Evolutionary conservation across 2,797 vertebrate species (phyloP), one percentile per base, ranked within the genome.

Genomic region (Crypturellus tataupa): DNA sequence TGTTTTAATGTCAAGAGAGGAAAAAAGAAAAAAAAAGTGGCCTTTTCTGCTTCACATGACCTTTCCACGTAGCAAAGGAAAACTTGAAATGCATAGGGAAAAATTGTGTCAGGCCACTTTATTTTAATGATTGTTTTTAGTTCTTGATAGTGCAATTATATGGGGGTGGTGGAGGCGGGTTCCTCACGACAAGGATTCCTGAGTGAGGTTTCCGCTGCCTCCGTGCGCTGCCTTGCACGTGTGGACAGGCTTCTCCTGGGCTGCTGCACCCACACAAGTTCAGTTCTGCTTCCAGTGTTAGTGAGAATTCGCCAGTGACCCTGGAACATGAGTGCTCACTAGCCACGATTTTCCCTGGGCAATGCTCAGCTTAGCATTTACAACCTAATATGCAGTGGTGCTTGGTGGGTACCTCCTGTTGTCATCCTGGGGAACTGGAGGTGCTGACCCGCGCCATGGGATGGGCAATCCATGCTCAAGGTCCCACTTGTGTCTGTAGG

Each of bases 321-420:
- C 23, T n/a, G 44, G 33, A 37, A 46, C 39, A 51, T 13, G 53
- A 55, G 33, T 17, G 14, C 31, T 59, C n/a, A 6, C 55, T 64
- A 8, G 46, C 76, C 40, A 18, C 0, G 1, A 23, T 29, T 29
- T 60, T 84, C 15, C 2, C 25, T 1, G 4, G 12, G 70, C 42
- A 78, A 31, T 9, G 12, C 37, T 83, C 24, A 19, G 24, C n/a
- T 29, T 35, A 7, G 25, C 0, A 8, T 13, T 8, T 40, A 21
- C n/a, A 39, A 24, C 37, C 53, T 65, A 0, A 0, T 18, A 7
- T 0, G 1, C 53, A 58, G n/a, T 1, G 1, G 6, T 6, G 13
- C 58, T 60, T 2, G 2, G 3, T 13, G 11, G 33, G 25, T 64
- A 55, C 40, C 17, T 49, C 46, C n/a, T 3, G 29, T 20, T 37